Conservation (phyloP, 2,888 invertebrate species). For the Epinotia demarniana region DNA sequence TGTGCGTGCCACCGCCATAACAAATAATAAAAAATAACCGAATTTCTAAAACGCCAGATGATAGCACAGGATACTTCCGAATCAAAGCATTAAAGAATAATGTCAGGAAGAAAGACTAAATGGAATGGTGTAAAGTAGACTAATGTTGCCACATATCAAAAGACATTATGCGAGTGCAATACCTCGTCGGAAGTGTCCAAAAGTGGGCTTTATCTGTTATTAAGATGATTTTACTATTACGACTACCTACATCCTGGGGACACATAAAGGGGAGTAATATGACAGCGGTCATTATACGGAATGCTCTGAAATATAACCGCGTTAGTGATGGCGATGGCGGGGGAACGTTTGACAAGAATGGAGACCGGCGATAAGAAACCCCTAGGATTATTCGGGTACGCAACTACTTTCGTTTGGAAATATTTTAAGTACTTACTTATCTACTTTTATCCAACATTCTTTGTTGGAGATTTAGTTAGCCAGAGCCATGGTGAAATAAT, state of each 20-base stretch:
- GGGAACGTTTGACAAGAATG: slow-evolving; percentile 39
- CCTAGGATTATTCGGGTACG: slow-evolving; percentile 33
- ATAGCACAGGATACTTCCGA: not conserved
- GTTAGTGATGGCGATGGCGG: slow-evolving; percentile 44
- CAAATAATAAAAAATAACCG: not conserved
- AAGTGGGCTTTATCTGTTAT: slow-evolving; percentile 69
- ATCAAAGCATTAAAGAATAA: slow-evolving; percentile 25
- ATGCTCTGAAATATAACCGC: slow-evolving; percentile 47
- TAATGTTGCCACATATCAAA: slow-evolving; percentile 40
- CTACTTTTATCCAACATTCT: not conserved
- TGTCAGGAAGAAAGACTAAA: slow-evolving; percentile 22
- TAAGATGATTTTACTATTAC: slow-evolving; percentile 79
- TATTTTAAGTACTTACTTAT: not conserved
- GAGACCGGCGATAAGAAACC: slow-evolving; percentile 36
- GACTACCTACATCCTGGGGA: slow-evolving; percentile 74
- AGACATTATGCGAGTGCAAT: slow-evolving; percentile 53
- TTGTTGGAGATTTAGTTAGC: not conserved
- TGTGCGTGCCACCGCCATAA: not conserved
- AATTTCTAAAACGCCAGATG: not conserved
- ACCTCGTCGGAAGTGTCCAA: slow-evolving; percentile 52
- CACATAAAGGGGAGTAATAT: slow-evolving; percentile 70
- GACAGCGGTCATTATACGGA: slow-evolving; percentile 54
- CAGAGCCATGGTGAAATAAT: too few species aligned
- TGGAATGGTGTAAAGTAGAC: slow-evolving; percentile 37
- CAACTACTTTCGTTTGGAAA: slow-evolving; percentile 1